phyloP scores from a whole-genome alignment of 2,113 vertebrate species.

The Jaculus jaculus region DNA sequence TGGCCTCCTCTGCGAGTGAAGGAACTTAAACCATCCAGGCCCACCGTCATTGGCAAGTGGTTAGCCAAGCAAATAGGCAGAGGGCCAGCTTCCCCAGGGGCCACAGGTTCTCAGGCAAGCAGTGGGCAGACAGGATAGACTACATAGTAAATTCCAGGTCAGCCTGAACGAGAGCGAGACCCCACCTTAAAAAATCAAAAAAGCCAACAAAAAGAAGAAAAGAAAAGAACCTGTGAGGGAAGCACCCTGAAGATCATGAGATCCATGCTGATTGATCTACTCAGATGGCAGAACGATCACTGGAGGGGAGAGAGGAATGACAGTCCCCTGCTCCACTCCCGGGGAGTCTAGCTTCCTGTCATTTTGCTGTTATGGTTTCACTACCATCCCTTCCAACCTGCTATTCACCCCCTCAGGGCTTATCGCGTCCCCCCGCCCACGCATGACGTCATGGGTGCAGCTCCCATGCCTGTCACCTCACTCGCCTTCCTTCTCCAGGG shows the following conservation, averaged over 20 bases:
- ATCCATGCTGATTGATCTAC: rapidly evolving
- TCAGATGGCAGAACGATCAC: neutral
- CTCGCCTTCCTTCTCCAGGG: neutral
- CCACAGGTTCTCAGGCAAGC: rapidly evolving
- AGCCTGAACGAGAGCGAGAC: too few species aligned
- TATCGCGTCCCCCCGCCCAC: too few species aligned
- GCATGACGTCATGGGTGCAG: neutral
- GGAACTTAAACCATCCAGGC: neutral
- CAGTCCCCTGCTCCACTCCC: too few species aligned
- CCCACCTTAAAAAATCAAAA: too few species aligned
- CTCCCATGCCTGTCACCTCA: too few species aligned
- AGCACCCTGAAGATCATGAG: rapidly evolving
- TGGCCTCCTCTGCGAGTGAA: neutral
- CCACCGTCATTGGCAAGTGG: neutral
- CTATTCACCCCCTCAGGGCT: neutral
- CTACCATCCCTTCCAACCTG: neutral
- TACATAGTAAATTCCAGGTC: too few species aligned
- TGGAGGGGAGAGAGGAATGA: too few species aligned
- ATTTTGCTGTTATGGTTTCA: neutral
- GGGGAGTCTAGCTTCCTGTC: neutral
- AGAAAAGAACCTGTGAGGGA: neutral
- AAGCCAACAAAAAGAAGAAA: too few species aligned
- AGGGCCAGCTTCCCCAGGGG: neutral
- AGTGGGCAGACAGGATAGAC: too few species aligned
- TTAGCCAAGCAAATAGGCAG: neutral